Base-by-base conservation (phyloP, 2,888 invertebrate genomes). In the Xestia sexstrigata region DNA sequence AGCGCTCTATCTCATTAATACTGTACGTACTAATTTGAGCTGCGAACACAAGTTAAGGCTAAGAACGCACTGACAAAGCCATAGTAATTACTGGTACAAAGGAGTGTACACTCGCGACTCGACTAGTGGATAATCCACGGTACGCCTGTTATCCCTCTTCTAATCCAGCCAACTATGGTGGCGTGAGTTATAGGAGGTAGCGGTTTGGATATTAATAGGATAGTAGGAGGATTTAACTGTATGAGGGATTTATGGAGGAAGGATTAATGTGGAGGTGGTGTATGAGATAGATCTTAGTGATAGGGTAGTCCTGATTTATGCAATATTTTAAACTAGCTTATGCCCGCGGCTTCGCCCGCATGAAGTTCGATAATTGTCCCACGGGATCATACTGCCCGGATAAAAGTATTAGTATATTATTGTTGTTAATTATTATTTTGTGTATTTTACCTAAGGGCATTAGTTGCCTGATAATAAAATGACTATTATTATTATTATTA, bases 1-100 rank as follows among this genome's bases (percentile, higher is more conserved):
- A 70, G 69, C 83, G 74, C 73, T 75, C 71, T 72, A 80, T 42
- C 52, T 67, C 35, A 84, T 84, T 49, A 66, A 75, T 80, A 83
- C 81, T 83, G 65, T 73, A 76, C 52, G 62, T 73, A 76, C 71
- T 84, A 87, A 89, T 87, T 88, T 79, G 85, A 86, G 86, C 87
- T 85, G 85, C 84, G 87, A 87, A 86, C 79, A 81, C 85, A 82
- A 82, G 63, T 78, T 83, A 82, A 82, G 71, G 77, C 82, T 85
- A 87, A 87, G 87, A 88, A 90, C 87, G 86, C 83, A 86, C 81
- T 79, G 78, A 74, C 82, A 92, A 93, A 93, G 92, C 92, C 93
- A 85, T 92, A 93, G 93, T 92, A 92, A 93, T 93, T 93, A 92
- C 89, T 74, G 83, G 89, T 75, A 90, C 90, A 91, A 91, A 89